phyloP scores from a whole-genome alignment of 2,113 vertebrate species.

The Triplophysa siluroides region DNA sequence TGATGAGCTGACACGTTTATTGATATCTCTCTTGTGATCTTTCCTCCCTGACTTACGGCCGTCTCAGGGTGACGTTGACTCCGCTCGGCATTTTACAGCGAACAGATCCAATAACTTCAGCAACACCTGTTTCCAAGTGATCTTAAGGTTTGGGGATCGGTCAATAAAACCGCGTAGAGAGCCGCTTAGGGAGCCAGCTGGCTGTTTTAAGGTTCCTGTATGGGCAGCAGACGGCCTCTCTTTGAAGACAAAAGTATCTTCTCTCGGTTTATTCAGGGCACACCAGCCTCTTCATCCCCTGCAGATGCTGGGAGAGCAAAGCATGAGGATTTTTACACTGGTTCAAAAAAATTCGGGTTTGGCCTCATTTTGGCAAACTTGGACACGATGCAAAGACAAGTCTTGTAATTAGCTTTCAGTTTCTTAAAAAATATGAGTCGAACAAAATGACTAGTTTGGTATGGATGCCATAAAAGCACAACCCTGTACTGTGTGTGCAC shows the following conservation, averaged over 20 bases:
- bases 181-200: conserved; percentile 25
- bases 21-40: conserved; percentile 54
- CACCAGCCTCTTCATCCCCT: not conserved
- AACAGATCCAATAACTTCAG: conserved; percentile 43
- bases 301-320: not conserved
- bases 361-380: not conserved
- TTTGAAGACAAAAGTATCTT: conserved; percentile 34
- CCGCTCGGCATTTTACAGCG: conserved; percentile 46
- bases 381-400: not conserved
- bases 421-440: no score
- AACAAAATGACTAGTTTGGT: no score
- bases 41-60: conserved; percentile 43
- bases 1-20: conserved; percentile 51
- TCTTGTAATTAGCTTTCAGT: not conserved
- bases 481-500: no score
- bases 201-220: conserved; percentile 28
- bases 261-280: conserved; percentile 20
- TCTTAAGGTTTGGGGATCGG: conserved; percentile 40
- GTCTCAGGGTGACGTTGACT: conserved; percentile 37
- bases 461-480: no score
- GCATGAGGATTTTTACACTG: not conserved
- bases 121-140: conserved; percentile 48
- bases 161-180: conserved; percentile 13
- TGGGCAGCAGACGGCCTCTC: conserved; percentile 17
- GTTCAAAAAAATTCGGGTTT: not conserved